These are phyloP conservation scores for Halocynthia aurantium DNA, from an alignment of 23 tunicate species.

Conservation along the genomic window DNA sequence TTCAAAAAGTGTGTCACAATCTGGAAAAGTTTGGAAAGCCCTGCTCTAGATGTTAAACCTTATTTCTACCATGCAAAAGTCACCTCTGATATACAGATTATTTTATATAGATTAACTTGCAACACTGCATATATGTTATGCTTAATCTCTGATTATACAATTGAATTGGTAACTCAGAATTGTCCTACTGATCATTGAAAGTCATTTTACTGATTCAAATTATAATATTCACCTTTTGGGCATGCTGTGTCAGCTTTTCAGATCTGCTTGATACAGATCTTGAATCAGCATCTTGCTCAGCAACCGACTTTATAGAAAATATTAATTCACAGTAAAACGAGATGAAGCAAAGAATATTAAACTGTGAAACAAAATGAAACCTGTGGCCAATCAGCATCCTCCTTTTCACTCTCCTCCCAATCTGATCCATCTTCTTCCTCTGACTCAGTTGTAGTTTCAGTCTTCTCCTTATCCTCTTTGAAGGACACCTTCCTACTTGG, in stretches of 20 bases:
- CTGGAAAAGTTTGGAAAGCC: no score
- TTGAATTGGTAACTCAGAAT: no score
- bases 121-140: no score
- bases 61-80: no score
- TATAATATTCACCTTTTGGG: conserved; percentile 51
- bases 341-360: background rate
- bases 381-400: conserved; percentile 53
- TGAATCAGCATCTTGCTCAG: conserved; percentile 14
- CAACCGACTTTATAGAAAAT: background rate
- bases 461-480: conserved; percentile 13
- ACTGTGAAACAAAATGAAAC: conserved; percentile 4
- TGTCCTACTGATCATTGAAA: no score
- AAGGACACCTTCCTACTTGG: background rate
- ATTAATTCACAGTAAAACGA: background rate
- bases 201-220: background rate
- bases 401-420: conserved; percentile 35
- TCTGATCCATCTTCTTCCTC: conserved; percentile 23
- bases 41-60: no score
- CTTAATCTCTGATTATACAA: no score
- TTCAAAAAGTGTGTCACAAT: no score
- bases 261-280: conserved; percentile 84
- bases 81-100: no score
- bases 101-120: no score
- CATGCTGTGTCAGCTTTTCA: conserved; percentile 81
- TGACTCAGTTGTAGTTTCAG: conserved; percentile 30